Evolutionary conservation across 2,888 invertebrate species (phyloP).

Genomic region (Melanostoma scalare): DNA sequence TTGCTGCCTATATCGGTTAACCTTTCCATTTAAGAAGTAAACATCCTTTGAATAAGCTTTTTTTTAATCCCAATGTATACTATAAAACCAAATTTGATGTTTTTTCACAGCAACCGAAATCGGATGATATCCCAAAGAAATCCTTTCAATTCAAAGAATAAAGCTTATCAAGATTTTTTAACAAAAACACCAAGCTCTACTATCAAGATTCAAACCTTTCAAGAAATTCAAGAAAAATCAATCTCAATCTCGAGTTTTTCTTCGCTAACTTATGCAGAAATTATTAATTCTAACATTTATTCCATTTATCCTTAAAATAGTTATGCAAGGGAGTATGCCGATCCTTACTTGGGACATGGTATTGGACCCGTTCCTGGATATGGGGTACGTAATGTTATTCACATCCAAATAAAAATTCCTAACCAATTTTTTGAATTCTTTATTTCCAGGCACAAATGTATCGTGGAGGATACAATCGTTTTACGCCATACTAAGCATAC

Average conservation of each 20-base stretch:
- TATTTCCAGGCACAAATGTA: slow-evolving; percentile 92
- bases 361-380: slow-evolving; percentile 98
- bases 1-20: no score
- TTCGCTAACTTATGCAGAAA: not conserved
- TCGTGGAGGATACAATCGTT: slow-evolving; percentile 96
- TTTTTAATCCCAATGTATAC: not conserved
- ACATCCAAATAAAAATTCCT: slow-evolving; percentile 10
- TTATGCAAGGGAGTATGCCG: slow-evolving; percentile 95
- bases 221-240: slow-evolving; percentile 55
- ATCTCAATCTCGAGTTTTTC: slow-evolving; percentile 14
- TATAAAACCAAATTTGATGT: slow-evolving; percentile 17
- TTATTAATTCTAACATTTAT: slow-evolving; percentile 9
- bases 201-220: slow-evolving; percentile 50
- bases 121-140: slow-evolving; percentile 31
- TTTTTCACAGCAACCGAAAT: slow-evolving; percentile 57
- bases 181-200: slow-evolving; percentile 10
- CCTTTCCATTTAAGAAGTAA: no score
- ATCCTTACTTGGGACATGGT: slow-evolving; percentile 96
- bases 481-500: slow-evolving; percentile 91
- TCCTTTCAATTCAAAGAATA: slow-evolving; percentile 31
- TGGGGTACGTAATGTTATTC: slow-evolving; percentile 88
- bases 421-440: slow-evolving; percentile 47
- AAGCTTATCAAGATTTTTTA: slow-evolving; percentile 30
- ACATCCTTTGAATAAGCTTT: not conserved
- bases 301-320: slow-evolving; percentile 80